Conservation (phyloP, 92 coral and sea anemone genomes). For the Umimayanthus kanabou region DNA sequence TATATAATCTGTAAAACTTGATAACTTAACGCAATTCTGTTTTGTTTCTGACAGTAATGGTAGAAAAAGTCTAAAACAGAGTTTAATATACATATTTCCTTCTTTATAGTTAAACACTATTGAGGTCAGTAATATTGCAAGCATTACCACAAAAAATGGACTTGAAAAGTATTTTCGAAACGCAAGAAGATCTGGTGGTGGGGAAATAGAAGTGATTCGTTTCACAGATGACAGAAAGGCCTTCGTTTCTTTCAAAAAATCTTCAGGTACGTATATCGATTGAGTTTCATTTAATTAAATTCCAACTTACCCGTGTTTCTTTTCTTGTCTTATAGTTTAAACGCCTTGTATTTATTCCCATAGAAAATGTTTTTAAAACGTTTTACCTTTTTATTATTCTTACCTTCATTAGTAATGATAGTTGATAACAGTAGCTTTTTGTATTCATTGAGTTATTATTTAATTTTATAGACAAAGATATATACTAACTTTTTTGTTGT, state of each 20-base stretch:
- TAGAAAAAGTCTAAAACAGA: neutral
- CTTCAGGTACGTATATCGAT: slow-evolving; percentile 16
- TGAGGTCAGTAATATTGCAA: slow-evolving; percentile 4
- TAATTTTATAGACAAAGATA: too few relatives aligned
- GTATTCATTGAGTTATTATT: too few relatives aligned
- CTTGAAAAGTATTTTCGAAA: slow-evolving; percentile 25
- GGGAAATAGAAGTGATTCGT: neutral
- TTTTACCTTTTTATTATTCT: too few relatives aligned
- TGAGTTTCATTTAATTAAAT: neutral
- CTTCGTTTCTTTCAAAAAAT: neutral
- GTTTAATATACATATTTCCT: neutral
- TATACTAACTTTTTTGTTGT: too few relatives aligned
- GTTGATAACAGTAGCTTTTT: too few relatives aligned
- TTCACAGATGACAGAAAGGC: slow-evolving; percentile 7
- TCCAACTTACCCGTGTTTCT: too few relatives aligned
- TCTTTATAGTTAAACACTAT: neutral
- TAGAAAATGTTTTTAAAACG: too few relatives aligned
- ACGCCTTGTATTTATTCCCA: too few relatives aligned
- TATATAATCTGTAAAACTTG: too few relatives aligned
- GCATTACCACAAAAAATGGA: neutral
- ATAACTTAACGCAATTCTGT: neutral
- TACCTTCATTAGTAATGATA: too few relatives aligned
- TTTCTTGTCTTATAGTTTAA: too few relatives aligned
- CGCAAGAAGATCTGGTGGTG: slow-evolving; percentile 16
- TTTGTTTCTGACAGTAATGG: neutral